phyloP scores from a whole-genome alignment of 2,888 invertebrate species.

The Panzeria rudis region DNA sequence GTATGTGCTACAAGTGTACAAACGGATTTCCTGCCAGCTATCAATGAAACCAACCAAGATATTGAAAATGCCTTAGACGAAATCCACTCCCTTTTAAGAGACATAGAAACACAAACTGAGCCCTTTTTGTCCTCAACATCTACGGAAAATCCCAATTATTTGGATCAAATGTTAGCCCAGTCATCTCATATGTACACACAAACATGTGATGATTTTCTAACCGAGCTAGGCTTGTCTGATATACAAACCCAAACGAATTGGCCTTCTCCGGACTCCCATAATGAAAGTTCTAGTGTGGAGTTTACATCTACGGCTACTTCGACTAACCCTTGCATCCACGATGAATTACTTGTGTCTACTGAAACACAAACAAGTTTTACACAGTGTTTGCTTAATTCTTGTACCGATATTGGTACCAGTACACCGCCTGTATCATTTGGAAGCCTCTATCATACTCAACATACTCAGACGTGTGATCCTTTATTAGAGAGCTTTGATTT shows the following conservation, averaged over 20 bases:
- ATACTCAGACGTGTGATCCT: slow-evolving; percentile 82
- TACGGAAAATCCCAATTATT: slow-evolving; percentile 52
- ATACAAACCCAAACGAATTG: slow-evolving; percentile 88
- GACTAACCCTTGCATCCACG: slow-evolving; percentile 78
- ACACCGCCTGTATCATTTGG: slow-evolving; percentile 69
- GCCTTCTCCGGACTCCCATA: slow-evolving; percentile 74
- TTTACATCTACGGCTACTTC: slow-evolving; percentile 62
- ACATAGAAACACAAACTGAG: slow-evolving; percentile 87
- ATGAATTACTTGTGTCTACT: slow-evolving; percentile 85
- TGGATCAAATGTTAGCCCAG: slow-evolving; percentile 72
- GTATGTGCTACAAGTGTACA: slow-evolving; percentile 67
- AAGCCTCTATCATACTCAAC: slow-evolving; percentile 78
- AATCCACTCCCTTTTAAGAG: slow-evolving; percentile 82
- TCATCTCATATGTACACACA: slow-evolving; percentile 79
- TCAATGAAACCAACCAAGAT: slow-evolving; percentile 53
- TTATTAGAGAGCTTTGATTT: slow-evolving; percentile 79
- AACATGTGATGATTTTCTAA: slow-evolving; percentile 85
- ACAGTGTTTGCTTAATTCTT: slow-evolving; percentile 77
- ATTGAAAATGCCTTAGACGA: slow-evolving; percentile 65
- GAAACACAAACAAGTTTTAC: slow-evolving; percentile 86
- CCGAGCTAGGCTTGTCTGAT: slow-evolving; percentile 86
- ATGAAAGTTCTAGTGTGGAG: slow-evolving; percentile 45
- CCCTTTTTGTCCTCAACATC: slow-evolving; percentile 45
- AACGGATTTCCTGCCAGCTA: slow-evolving; percentile 58
- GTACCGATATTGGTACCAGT: slow-evolving; percentile 72